These are phyloP conservation scores for Lucinisca nassula DNA, from an alignment of 2,888 invertebrate genomes.

Conservation along the genomic window DNA sequence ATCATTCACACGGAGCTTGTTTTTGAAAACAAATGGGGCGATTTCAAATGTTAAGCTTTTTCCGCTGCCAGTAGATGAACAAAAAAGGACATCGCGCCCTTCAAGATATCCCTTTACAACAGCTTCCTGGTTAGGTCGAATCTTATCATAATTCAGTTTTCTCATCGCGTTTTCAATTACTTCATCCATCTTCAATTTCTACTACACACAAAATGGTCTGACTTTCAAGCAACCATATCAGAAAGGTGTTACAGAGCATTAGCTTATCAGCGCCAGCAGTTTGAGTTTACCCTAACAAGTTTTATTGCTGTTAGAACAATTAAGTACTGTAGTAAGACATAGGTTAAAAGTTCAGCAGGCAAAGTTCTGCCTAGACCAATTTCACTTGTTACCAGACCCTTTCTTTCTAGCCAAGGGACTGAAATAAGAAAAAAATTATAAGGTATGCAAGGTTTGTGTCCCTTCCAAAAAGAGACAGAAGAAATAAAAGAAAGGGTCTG, in stretches of 20 bases:
- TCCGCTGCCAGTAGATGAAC: conserved; percentile 26
- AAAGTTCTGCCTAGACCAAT: neutral
- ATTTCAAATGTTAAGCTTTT: conserved; percentile 18
- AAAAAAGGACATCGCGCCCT: neutral
- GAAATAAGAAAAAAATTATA: neutral
- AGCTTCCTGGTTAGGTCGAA: neutral
- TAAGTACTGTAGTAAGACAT: neutral
- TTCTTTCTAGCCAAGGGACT: neutral
- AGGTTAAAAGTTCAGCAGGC: neutral
- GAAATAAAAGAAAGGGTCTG: neutral
- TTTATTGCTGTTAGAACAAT: neutral
- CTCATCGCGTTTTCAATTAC: neutral
- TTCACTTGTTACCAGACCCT: neutral
- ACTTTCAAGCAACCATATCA: neutral
- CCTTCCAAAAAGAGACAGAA: neutral
- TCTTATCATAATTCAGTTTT: neutral
- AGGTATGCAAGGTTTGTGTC: neutral
- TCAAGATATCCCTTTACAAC: neutral
- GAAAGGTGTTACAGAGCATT: neutral
- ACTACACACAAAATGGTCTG: neutral
- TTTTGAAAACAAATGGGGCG: neutral
- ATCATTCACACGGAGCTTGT: neutral
- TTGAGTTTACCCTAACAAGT: neutral
- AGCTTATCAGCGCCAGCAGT: neutral
- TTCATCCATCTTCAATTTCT: neutral